Evolutionary conservation across 2,113 vertebrate genomes (phyloP).

Genomic region (Tetrax tetrax): DNA sequence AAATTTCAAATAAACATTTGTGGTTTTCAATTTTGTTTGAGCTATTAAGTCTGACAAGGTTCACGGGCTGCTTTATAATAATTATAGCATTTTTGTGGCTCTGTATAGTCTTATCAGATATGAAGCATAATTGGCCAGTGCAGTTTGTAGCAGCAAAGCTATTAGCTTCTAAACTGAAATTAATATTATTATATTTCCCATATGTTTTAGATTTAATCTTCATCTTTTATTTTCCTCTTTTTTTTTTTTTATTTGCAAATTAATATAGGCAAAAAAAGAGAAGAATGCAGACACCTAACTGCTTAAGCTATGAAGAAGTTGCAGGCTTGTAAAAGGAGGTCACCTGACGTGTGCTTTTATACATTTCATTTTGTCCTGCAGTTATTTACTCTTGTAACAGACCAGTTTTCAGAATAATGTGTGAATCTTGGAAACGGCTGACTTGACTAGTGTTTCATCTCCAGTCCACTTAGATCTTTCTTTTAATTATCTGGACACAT

Average conservation of each 20-base stretch:
- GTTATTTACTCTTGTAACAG: background rate
- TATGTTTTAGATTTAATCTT: background rate
- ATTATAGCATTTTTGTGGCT: background rate
- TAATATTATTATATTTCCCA: background rate
- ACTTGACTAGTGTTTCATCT: background rate
- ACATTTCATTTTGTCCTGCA: background rate
- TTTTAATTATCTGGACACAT: background rate
- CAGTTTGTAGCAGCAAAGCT: background rate
- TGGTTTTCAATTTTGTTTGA: background rate
- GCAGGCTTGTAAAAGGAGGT: background rate
- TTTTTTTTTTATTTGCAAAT: background rate
- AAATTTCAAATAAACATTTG: background rate
- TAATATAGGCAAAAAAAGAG: background rate
- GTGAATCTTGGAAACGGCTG: background rate
- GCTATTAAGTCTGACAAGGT: background rate
- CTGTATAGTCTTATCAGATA: background rate
- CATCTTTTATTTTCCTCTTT: background rate
- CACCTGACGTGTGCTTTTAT: background rate
- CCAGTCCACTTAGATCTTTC: background rate
- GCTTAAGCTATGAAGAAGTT: background rate
- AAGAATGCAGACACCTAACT: background rate
- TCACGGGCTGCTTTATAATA: background rate
- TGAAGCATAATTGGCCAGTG: background rate
- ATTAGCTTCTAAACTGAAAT: background rate
- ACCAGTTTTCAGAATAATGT: background rate